phyloP scores from a whole-genome alignment of 2,113 vertebrate genomes.

The Cyphomyrus discorhynchus region DNA sequence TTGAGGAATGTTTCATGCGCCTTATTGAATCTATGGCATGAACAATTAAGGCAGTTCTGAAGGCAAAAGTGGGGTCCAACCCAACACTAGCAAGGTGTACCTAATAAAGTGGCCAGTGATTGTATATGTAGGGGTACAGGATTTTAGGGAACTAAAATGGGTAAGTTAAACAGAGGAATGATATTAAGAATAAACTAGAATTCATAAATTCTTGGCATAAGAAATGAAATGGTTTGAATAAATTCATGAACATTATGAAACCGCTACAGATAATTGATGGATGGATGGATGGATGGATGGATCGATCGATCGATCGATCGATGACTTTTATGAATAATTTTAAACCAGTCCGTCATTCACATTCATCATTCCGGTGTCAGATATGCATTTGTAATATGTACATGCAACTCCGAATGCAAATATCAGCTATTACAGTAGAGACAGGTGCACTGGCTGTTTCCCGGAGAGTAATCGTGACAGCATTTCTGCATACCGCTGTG shows the following conservation, averaged over 20 bases:
- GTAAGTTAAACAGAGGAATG: neutral
- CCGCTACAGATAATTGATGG: neutral
- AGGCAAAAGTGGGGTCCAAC: neutral
- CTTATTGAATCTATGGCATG: neutral
- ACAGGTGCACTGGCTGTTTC: neutral
- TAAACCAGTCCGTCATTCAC: neutral
- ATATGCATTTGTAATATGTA: neutral
- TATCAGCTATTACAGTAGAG: neutral
- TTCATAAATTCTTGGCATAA: neutral
- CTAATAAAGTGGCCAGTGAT: neutral
- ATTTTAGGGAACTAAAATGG: neutral
- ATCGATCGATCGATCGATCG: too few species aligned
- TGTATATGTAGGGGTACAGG: neutral
- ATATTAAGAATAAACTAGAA: neutral
- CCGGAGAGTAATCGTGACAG: neutral
- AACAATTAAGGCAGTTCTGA: neutral
- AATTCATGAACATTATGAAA: neutral
- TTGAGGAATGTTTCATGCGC: neutral
- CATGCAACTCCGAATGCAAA: neutral
- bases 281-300: neutral
- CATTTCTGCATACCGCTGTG: neutral
- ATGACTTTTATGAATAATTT: neutral
- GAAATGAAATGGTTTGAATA: neutral
- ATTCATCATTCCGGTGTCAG: neutral
- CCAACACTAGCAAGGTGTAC: neutral